Percentiles rank a stretch among this genome's conserved stretches.
These are phyloP conservation scores for Morone saxatilis DNA, from an alignment of 2,113 vertebrate genomes.

Conservation along the genomic window DNA sequence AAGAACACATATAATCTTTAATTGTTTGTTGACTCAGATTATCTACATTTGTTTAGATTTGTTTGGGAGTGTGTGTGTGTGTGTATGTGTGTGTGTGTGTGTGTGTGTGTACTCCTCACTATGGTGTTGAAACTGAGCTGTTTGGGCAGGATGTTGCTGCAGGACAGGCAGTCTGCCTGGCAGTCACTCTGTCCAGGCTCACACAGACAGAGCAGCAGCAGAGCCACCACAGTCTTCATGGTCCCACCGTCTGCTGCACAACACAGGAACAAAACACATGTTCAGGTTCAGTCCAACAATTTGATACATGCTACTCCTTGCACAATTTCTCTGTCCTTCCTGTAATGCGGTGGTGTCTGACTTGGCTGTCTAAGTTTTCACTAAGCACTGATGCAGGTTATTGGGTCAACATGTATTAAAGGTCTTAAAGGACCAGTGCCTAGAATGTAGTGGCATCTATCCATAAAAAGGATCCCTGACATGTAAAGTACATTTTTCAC, in stretches of 20 bases:
- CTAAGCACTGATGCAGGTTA: background rate
- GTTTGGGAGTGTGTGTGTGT: background rate
- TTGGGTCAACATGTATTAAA: background rate
- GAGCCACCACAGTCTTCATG: conserved; percentile 90
- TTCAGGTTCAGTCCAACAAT: conserved; percentile 12
- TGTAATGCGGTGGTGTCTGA: background rate
- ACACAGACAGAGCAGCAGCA: conserved; percentile 90
- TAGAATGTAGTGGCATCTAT: too few relatives aligned
- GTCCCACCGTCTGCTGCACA: conserved; percentile 62
- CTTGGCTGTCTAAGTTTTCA: too few relatives aligned
- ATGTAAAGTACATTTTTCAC: background rate
- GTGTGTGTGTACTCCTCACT: conserved; percentile 75
- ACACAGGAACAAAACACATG: conserved; percentile 26
- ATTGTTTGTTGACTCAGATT: background rate
- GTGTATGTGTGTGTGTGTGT: conserved; percentile 23
- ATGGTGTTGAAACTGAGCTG: conserved; percentile 87
- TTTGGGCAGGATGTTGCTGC: conserved; percentile 85
- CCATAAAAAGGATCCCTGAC: background rate
- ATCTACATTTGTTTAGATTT: too few relatives aligned
- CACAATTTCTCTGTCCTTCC: background rate
- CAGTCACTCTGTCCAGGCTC: conserved; percentile 88
- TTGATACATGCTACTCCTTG: too few relatives aligned
- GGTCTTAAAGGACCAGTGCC: background rate
- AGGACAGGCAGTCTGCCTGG: conserved; percentile 89
- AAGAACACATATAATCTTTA: background rate